Evolutionary conservation across 1,140 invertebrate species (phyloP).

Genomic region (Monomorium pharaonis): DNA sequence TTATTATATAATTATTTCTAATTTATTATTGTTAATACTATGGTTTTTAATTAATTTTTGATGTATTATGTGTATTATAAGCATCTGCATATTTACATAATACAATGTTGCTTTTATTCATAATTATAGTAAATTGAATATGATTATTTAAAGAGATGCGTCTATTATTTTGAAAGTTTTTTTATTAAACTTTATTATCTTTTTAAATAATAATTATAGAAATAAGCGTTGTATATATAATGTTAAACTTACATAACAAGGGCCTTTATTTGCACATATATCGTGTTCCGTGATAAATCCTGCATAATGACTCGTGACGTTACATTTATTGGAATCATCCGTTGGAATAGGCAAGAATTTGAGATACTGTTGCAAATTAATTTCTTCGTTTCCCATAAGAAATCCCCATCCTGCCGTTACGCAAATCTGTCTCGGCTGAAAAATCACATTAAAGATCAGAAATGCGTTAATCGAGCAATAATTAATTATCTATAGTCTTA

Average conservation of each 20-base stretch:
- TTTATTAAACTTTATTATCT: background rate
- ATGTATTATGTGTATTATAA: background rate
- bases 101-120: background rate
- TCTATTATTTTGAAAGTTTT: background rate
- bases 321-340: conserved; percentile 86
- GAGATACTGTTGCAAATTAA: conserved; percentile 85
- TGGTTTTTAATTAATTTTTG: background rate
- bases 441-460: background rate
- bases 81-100: conserved; percentile 10
- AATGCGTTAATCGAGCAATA: background rate
- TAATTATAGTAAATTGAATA: background rate
- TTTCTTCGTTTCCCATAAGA: conserved; percentile 84
- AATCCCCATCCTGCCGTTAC: conserved; percentile 88
- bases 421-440: conserved; percentile 86
- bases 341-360: conserved; percentile 87
- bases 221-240: conserved; percentile 26
- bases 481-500: background rate
- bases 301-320: conserved; percentile 87
- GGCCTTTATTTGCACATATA: conserved; percentile 87
- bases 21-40: background rate
- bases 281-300: conserved; percentile 86
- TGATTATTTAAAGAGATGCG: background rate
- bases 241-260: conserved; percentile 86
- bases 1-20: background rate
- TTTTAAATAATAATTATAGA: conserved; percentile 5